Percentiles rank a stretch among this genome's conserved stretches.
Evolutionary conservation across 2,113 vertebrate genomes (phyloP).

Genomic region (Tylochromis polylepis): DNA sequence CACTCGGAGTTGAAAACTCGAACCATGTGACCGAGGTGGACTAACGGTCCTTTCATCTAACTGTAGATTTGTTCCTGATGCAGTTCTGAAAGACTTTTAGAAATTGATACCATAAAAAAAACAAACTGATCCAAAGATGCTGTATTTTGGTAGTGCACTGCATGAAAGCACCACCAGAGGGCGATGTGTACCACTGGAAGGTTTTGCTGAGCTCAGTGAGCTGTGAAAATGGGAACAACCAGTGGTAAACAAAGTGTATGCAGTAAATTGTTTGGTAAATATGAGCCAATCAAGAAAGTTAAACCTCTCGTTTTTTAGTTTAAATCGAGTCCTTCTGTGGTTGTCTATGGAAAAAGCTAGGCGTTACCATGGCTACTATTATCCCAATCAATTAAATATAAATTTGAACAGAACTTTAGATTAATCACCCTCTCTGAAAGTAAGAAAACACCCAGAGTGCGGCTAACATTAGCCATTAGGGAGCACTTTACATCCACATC

Average conservation of each 20-base stretch:
- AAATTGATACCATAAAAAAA: too few species aligned
- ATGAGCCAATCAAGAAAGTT: fast-evolving
- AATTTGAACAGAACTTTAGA: background rate
- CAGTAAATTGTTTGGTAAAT: fast-evolving
- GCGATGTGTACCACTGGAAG: fast-evolving
- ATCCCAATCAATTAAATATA: background rate
- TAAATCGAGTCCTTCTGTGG: background rate
- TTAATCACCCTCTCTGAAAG: fast-evolving
- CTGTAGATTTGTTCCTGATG: background rate
- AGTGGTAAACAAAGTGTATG: background rate
- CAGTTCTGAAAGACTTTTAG: background rate
- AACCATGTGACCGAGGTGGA: background rate
- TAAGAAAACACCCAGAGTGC: too few species aligned
- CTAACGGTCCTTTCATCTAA: background rate
- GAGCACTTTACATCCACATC: too few species aligned
- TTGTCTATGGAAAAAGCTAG: background rate
- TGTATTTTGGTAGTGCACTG: background rate
- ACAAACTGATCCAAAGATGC: background rate
- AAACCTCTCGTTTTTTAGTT: background rate
- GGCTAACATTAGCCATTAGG: too few species aligned
- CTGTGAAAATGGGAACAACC: background rate
- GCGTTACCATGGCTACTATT: background rate
- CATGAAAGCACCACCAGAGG: background rate
- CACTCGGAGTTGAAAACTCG: background rate
- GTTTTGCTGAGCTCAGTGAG: background rate